Evolutionary conservation across 2,113 vertebrate genomes (phyloP).

Genomic region (Collichthys lucidus): DNA sequence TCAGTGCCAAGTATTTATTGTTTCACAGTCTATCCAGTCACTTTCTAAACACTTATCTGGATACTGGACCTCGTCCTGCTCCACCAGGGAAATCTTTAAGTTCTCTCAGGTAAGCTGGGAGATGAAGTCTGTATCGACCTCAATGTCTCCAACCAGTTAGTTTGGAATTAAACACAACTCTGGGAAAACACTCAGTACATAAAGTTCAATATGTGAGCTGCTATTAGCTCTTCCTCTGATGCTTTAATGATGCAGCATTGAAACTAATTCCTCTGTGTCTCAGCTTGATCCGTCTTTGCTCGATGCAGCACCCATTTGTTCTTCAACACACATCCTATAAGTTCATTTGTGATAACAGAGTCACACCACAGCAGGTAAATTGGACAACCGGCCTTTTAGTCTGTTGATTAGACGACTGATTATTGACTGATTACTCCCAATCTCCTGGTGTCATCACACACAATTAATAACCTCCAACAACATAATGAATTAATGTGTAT

Average conservation of each 20-base stretch:
- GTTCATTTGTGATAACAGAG: conserved; percentile 1
- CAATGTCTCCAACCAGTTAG: background rate
- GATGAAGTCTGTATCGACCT: background rate
- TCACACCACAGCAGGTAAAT: conserved; percentile 7
- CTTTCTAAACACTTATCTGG: background rate
- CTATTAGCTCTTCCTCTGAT: background rate
- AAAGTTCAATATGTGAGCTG: background rate
- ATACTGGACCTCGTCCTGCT: background rate
- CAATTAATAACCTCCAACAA: conserved; percentile 25
- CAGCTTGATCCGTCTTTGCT: conserved; percentile 11
- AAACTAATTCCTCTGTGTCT: conserved; percentile 6
- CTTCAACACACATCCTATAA: conserved; percentile 13
- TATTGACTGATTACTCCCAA: too few species aligned
- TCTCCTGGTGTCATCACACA: conserved; percentile 12
- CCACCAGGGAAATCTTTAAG: background rate
- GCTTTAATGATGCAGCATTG: background rate
- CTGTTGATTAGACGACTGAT: conserved; percentile 20
- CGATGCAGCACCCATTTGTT: background rate
- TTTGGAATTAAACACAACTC: background rate
- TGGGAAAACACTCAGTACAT: background rate
- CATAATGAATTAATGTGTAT: conserved; percentile 8
- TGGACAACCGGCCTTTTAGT: conserved; percentile 3
- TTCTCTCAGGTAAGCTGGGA: background rate
- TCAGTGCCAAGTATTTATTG: background rate
- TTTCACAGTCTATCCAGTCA: background rate